phyloP scores from a whole-genome alignment of 2,113 vertebrate species.

The Hiodon tergisus region DNA sequence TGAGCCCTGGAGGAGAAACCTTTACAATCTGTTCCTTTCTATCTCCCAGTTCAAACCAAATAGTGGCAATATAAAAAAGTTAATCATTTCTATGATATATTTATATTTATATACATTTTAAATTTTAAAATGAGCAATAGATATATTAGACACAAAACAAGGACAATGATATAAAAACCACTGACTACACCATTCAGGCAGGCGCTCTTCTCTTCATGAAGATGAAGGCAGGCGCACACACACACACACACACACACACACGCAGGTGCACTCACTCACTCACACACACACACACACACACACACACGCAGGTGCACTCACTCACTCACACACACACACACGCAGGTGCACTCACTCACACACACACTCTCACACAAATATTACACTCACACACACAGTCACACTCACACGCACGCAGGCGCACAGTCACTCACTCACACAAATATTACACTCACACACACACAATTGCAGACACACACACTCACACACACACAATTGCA shows the following conservation, averaged over 20 bases:
- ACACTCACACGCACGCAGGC: conserved; percentile 21
- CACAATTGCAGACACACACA: background rate
- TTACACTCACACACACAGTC: background rate
- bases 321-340: background rate
- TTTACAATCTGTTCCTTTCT: background rate
- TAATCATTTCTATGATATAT: too few species aligned
- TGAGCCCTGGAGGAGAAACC: background rate
- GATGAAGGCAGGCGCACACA: background rate
- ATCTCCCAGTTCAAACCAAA: too few species aligned
- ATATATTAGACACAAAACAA: background rate
- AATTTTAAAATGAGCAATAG: background rate
- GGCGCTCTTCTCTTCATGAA: too few species aligned
- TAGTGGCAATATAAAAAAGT: too few species aligned
- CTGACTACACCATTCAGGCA: too few species aligned
- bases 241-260: too few species aligned
- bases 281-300: background rate
- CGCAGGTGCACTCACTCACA: background rate
- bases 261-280: background rate
- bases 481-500: too few species aligned
- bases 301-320: too few species aligned
- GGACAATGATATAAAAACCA: too few species aligned
- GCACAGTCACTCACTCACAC: too few species aligned
- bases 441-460: background rate
- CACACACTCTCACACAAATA: conserved; percentile 21
- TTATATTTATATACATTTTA: too few species aligned